Evolutionary conservation across 2,888 invertebrate species (phyloP).

Genomic region (Tinea pellionella): DNA sequence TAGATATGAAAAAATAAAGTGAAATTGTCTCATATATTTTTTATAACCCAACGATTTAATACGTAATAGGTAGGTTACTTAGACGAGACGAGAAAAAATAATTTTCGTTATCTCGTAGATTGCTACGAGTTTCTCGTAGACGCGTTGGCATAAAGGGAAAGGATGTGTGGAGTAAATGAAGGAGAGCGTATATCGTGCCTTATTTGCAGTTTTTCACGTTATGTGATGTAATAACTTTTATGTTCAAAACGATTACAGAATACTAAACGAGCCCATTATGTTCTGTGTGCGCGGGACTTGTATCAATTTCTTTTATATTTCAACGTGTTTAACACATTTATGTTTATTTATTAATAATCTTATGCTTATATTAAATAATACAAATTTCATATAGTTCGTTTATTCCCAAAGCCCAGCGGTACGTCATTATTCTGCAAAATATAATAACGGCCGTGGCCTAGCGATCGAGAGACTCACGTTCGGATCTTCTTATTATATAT

Average conservation of each 20-base stretch:
- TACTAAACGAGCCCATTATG: not conserved
- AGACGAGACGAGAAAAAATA: not conserved
- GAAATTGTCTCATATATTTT: no score
- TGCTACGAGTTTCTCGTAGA: slow-evolving; percentile 2
- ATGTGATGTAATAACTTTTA: slow-evolving; percentile 1
- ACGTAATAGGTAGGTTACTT: no score
- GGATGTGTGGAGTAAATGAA: slow-evolving; percentile 5
- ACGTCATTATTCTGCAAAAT: no score
- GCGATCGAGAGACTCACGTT: no score
- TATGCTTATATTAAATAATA: no score
- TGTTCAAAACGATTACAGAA: slow-evolving; percentile 5
- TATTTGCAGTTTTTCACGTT: slow-evolving; percentile 5
- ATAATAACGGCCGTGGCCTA: no score
- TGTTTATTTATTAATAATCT: not conserved
- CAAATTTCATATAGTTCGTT: no score
- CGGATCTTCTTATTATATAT: no score
- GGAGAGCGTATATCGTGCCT: not conserved
- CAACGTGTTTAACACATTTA: not conserved
- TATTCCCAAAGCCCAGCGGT: no score
- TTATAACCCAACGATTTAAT: no score
- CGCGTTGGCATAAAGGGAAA: not conserved
- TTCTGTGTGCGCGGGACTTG: not conserved
- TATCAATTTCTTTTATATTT: not conserved
- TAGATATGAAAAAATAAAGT: no score
- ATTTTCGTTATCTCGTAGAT: not conserved